Percentiles rank a stretch among this genome's conserved stretches.
Conservation (phyloP, 2,113 vertebrate species). For the Lynx canadensis region DNA sequence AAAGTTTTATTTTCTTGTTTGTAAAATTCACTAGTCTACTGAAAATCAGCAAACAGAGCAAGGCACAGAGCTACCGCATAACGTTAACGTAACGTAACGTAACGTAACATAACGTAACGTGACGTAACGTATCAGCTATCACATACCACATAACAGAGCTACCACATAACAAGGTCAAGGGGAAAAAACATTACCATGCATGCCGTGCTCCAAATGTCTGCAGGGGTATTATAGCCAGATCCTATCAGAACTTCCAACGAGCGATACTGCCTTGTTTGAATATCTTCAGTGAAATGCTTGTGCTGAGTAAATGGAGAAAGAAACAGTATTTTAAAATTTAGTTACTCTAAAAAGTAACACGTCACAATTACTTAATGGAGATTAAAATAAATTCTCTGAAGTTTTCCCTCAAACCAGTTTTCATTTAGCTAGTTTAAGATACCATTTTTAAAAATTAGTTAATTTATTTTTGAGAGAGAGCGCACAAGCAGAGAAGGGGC, state of each 20-base stretch:
- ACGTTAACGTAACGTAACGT: background rate
- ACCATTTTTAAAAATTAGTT: too few species aligned
- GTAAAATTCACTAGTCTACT: background rate
- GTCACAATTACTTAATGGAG: background rate
- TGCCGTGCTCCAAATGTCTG: constrained; percentile 99
- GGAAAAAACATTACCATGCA: constrained; percentile 92
- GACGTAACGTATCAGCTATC: too few species aligned
- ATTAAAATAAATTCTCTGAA: background rate
- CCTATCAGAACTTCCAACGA: constrained; percentile 96
- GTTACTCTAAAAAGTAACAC: background rate
- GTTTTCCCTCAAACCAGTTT: background rate
- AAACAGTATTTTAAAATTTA: constrained; percentile 33
- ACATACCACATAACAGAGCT: too few species aligned
- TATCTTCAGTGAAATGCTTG: constrained; percentile 98
- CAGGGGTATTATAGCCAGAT: constrained; percentile 95
- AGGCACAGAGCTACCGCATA: background rate
- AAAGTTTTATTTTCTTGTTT: background rate
- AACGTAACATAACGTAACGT: too few species aligned
- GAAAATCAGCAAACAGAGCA: background rate
- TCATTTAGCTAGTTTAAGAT: background rate
- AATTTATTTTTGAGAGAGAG: too few species aligned
- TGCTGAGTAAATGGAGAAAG: constrained; percentile 84
- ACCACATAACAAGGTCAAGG: background rate
- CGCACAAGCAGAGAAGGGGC: too few species aligned
- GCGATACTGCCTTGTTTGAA: constrained; percentile 97